Conservation (phyloP, 2,797 vertebrate species). For the Lithobates sylvaticus region DNA sequence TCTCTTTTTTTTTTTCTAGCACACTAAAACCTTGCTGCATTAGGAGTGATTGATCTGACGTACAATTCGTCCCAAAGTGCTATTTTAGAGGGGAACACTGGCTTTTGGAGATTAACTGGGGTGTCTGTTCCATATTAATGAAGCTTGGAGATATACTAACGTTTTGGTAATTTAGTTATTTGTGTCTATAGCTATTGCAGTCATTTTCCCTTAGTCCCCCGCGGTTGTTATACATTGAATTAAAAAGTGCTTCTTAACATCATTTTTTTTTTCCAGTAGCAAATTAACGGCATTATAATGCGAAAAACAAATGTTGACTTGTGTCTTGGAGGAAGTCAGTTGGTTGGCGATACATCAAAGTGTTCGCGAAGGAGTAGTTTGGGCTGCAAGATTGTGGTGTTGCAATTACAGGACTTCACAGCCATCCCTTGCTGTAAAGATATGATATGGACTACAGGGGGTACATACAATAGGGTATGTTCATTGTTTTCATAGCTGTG, state of each 20-base stretch:
- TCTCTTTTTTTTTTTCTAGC: conserved; percentile 66
- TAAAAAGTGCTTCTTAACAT: conserved; percentile 83
- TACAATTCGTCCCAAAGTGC: conserved; percentile 87
- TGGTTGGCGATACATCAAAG: conserved; percentile 80
- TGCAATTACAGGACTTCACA: conserved; percentile 53
- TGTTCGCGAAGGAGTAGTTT: conserved; percentile 72
- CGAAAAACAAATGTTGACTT: conserved; percentile 87
- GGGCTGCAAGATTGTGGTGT: conserved; percentile 66
- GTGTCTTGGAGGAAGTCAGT: conserved; percentile 78
- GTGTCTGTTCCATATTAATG: conserved; percentile 86
- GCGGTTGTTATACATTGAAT: conserved; percentile 83
- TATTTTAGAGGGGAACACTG: conserved; percentile 84
- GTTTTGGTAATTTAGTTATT: conserved; percentile 88
- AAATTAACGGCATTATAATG: conserved; percentile 83
- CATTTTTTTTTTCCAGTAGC: conserved; percentile 77
- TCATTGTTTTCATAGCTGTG: conserved; percentile 31
- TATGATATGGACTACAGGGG: conserved; percentile 52
- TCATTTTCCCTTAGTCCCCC: conserved; percentile 84
- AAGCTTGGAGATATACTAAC: conserved; percentile 83
- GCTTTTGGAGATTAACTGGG: conserved; percentile 86
- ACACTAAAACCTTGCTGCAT: conserved; percentile 83
- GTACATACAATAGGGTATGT: conserved; percentile 24
- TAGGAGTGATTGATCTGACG: conserved; percentile 87
- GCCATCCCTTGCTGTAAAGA: conserved; percentile 43
- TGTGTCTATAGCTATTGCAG: conserved; percentile 81